phyloP scores from a whole-genome alignment of 1,140 invertebrate species.

The Drosophila nigromelanica region DNA sequence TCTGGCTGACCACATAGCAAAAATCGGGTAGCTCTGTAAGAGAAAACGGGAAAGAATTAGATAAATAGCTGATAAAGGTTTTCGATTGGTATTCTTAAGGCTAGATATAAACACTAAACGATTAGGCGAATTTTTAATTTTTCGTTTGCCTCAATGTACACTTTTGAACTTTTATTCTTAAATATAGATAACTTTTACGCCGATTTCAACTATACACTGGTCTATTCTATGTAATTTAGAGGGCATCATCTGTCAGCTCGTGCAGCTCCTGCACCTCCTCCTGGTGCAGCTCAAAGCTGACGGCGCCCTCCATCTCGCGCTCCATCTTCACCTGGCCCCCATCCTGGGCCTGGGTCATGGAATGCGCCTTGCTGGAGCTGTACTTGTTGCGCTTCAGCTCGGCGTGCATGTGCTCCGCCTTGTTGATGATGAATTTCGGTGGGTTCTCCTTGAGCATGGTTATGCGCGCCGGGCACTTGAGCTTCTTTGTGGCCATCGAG shows the following conservation, averaged over 20 bases:
- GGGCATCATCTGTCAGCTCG: slow-evolving; percentile 56
- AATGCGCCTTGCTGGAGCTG: slow-evolving; percentile 70
- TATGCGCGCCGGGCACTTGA: slow-evolving; percentile 82
- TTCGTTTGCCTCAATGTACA: slow-evolving; percentile 26
- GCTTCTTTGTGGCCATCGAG: slow-evolving; percentile 82
- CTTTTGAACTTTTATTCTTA: slow-evolving; percentile 33
- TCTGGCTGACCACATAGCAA: slow-evolving; percentile 71
- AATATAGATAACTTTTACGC: slow-evolving; percentile 12
- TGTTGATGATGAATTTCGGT: slow-evolving; percentile 82
- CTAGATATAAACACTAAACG: neutral
- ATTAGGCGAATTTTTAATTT: neutral
- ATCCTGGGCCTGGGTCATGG: slow-evolving; percentile 29
- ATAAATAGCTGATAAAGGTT: neutral
- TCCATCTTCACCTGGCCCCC: slow-evolving; percentile 54
- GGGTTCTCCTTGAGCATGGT: slow-evolving; percentile 82
- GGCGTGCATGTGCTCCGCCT: slow-evolving; percentile 78
- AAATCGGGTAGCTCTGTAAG: slow-evolving; percentile 35
- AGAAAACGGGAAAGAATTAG: neutral
- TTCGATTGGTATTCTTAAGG: neutral
- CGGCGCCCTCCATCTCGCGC: slow-evolving; percentile 57
- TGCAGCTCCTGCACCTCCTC: slow-evolving; percentile 62
- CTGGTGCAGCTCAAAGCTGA: slow-evolving; percentile 68
- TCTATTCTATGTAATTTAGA: slow-evolving; percentile 44
- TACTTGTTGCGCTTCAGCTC: slow-evolving; percentile 82
- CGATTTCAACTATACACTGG: slow-evolving; percentile 46